These are phyloP conservation scores for Pogoniulus pusillus DNA, from an alignment of 2,797 vertebrate genomes.

Conservation along the genomic window DNA sequence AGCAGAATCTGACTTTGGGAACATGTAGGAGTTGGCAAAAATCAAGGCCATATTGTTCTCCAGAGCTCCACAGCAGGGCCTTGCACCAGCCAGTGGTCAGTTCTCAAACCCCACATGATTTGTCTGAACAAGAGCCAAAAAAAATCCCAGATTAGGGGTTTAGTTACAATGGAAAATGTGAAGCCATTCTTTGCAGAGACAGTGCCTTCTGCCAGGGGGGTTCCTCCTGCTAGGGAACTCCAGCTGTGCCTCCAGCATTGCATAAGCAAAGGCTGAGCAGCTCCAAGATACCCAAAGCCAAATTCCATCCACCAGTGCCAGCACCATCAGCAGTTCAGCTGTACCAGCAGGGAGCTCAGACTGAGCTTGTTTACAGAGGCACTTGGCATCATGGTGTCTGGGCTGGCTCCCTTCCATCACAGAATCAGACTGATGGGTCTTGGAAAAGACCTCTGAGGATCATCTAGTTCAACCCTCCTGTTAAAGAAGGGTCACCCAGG, in stretches of 20 bases:
- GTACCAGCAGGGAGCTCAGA: neutral
- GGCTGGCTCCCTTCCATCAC: neutral
- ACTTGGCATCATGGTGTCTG: accelerated
- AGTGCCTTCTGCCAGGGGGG: neutral
- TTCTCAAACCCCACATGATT: neutral
- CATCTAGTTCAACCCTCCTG: too few relatives aligned
- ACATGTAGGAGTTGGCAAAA: neutral
- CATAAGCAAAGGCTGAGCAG: neutral
- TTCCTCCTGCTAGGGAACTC: conserved; percentile 6
- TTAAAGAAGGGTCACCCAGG: too few relatives aligned
- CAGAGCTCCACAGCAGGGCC: neutral
- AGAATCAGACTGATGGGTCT: too few relatives aligned
- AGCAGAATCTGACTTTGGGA: neutral
- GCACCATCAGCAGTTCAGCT: neutral
- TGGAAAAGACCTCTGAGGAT: too few relatives aligned
- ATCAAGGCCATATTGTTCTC: neutral
- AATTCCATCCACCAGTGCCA: neutral
- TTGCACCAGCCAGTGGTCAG: neutral
- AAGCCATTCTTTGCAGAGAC: conserved; percentile 2
- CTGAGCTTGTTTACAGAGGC: neutral
- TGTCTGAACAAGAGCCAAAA: conserved; percentile 20
- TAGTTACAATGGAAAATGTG: conserved; percentile 32
- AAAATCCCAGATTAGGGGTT: neutral
- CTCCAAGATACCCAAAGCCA: neutral
- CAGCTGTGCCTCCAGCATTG: conserved; percentile 28